Evolutionary conservation across 2,888 invertebrate species (phyloP).

Genomic region (Parelbella ahira): DNA sequence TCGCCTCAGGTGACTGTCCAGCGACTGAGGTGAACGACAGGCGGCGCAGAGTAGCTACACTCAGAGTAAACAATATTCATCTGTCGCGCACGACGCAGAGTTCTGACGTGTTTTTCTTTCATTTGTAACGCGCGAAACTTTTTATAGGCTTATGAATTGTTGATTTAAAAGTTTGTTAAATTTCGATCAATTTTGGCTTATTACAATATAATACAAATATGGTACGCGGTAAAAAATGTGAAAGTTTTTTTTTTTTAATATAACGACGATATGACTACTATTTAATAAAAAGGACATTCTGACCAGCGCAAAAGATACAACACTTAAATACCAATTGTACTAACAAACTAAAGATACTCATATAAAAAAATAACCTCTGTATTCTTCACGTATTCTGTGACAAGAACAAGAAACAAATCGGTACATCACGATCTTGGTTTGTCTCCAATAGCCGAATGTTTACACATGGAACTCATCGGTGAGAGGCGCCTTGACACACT

Average conservation of each 20-base stretch:
- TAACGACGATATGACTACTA: too few species aligned
- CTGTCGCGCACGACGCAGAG: neutral
- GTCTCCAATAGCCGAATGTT: constrained; percentile 16
- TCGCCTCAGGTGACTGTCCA: constrained; percentile 22
- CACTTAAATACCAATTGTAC: too few species aligned
- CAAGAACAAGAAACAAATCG: constrained; percentile 2
- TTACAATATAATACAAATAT: too few species aligned
- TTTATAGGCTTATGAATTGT: too few species aligned
- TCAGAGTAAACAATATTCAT: neutral
- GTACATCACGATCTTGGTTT: constrained; percentile 7
- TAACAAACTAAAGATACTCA: neutral
- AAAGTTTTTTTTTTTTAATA: too few species aligned
- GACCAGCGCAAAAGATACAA: too few species aligned
- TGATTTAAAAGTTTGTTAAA: too few species aligned
- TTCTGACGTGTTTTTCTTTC: too few species aligned
- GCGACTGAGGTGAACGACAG: constrained; percentile 23
- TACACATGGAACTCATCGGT: constrained; percentile 5
- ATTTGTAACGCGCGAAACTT: too few species aligned
- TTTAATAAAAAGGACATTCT: too few species aligned
- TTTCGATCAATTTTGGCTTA: too few species aligned
- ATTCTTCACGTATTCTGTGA: neutral
- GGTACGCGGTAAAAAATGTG: too few species aligned
- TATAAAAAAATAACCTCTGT: neutral
- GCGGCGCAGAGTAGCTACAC: neutral
- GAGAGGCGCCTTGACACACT: constrained; percentile 21